A percentile compares a stretch with the other conserved stretches of the same genome.
phyloP scores from a whole-genome alignment of 2,113 vertebrate species.

The Nymphicus hollandicus region DNA sequence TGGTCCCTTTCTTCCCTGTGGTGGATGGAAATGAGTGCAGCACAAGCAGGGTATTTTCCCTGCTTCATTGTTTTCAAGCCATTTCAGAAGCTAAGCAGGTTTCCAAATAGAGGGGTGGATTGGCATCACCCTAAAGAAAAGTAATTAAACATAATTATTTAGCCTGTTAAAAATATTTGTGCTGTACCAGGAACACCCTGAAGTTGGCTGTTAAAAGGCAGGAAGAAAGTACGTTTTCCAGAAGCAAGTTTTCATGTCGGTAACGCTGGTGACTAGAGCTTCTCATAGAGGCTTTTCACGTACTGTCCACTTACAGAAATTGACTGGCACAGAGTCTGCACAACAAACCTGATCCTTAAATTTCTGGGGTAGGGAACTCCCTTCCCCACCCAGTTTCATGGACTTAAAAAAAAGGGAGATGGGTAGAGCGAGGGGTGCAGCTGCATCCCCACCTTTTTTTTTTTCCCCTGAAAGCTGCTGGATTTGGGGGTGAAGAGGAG shows the following conservation, averaged over 20 bases:
- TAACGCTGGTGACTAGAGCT: not conserved
- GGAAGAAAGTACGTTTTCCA: not conserved
- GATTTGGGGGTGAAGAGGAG: not conserved
- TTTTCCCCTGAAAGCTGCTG: not conserved
- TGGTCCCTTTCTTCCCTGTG: not conserved
- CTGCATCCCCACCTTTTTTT: not conserved
- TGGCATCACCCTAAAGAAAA: not conserved
- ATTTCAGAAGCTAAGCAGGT: not conserved
- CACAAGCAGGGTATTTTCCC: not conserved
- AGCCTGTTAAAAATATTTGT: not conserved
- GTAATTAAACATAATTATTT: constrained; percentile 31
- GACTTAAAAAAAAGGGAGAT: not conserved
- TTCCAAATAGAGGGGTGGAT: not conserved
- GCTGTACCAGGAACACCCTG: constrained; percentile 8
- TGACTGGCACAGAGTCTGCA: not conserved
- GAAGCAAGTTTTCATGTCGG: accelerated
- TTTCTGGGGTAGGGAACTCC: not conserved
- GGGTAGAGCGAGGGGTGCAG: not conserved
- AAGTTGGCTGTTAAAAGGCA: not conserved
- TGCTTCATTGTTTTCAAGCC: not conserved
- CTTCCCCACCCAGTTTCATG: not conserved
- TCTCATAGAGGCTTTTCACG: not conserved
- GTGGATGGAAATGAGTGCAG: not conserved
- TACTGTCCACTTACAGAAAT: not conserved
- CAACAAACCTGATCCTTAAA: not conserved